These are phyloP conservation scores for Drosophila ananassae DNA, from an alignment of 1,140 invertebrate species.

Conservation along the genomic window DNA sequence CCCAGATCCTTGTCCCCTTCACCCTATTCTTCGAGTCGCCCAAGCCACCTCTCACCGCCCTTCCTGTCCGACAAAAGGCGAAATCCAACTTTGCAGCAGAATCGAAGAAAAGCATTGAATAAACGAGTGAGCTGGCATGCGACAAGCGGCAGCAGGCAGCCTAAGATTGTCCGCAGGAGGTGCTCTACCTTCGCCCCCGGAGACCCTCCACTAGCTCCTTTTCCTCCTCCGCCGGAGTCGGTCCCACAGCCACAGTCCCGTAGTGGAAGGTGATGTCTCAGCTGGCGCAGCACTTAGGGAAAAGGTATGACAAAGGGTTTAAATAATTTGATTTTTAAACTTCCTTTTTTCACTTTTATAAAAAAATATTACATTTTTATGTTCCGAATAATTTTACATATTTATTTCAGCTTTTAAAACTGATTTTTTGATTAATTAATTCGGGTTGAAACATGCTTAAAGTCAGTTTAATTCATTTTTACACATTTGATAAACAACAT, in stretches of 20 bases:
- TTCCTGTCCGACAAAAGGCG: constrained; percentile 59
- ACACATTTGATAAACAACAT: too few relatives aligned
- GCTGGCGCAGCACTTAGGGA: constrained; percentile 4
- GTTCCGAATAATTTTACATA: too few relatives aligned
- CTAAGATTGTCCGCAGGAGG: constrained; percentile 72
- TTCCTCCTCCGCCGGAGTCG: constrained; percentile 6
- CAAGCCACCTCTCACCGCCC: background rate
- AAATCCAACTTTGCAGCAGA: constrained; percentile 79
- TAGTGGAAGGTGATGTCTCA: background rate
- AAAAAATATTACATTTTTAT: too few relatives aligned
- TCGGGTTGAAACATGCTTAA: too few relatives aligned
- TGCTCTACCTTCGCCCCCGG: constrained; percentile 15
- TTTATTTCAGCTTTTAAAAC: too few relatives aligned
- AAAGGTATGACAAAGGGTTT: background rate
- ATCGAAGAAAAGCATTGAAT: constrained; percentile 82
- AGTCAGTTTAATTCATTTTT: too few relatives aligned
- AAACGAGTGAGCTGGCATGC: constrained; percentile 61
- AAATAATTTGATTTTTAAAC: background rate
- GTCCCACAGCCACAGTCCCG: background rate
- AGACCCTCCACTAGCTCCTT: background rate
- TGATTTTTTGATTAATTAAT: too few relatives aligned
- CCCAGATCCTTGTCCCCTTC: background rate
- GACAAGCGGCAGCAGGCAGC: constrained; percentile 49
- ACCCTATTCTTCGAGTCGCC: background rate
- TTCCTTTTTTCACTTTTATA: background rate